phyloP scores from a whole-genome alignment of 2,888 invertebrate species.

The Apamea crenata region DNA sequence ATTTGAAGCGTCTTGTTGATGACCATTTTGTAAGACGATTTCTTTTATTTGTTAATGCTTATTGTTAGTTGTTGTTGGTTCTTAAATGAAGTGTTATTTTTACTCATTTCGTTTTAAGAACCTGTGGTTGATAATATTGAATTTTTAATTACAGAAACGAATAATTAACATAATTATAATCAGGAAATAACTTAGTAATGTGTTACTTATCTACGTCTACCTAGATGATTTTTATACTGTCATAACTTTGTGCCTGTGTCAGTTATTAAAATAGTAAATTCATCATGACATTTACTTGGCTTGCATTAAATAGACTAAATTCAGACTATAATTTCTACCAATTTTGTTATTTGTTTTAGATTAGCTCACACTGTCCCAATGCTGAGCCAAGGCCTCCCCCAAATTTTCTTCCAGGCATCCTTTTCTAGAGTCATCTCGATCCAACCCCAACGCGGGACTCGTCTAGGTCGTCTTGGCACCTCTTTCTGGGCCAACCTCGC shows the following conservation, averaged over 20 bases:
- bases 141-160: background rate
- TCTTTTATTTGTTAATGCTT: constrained; percentile 34
- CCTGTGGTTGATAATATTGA: background rate
- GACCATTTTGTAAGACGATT: constrained; percentile 14
- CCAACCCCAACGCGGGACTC: background rate
- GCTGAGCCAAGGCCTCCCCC: background rate
- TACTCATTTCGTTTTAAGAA: constrained; percentile 6
- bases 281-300: no score
- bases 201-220: background rate
- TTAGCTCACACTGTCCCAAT: background rate
- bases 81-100: constrained; percentile 13
- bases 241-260: background rate
- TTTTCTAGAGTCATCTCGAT: background rate
- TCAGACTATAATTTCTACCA: background rate
- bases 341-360: background rate
- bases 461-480: no score
- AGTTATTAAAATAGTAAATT: background rate
- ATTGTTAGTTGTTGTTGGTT: constrained; percentile 25
- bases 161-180: background rate
- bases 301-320: background rate
- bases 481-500: no score
- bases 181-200: background rate
- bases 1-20: constrained; percentile 48
- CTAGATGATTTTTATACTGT: background rate
- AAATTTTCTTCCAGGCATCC: background rate